Evolutionary conservation across 2,113 vertebrate genomes (phyloP).

Genomic region (Riparia riparia): DNA sequence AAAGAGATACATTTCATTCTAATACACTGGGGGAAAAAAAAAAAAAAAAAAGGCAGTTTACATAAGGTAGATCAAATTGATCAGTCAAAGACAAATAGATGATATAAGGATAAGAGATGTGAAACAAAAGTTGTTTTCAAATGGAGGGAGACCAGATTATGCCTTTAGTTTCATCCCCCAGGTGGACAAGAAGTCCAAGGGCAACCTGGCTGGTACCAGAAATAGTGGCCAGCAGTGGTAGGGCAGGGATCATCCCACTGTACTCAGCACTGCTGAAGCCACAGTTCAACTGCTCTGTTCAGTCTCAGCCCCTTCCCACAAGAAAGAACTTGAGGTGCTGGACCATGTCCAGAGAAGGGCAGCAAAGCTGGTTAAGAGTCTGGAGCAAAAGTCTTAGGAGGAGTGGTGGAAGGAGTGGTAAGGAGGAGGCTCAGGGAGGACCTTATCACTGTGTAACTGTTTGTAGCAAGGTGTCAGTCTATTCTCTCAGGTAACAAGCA

Average conservation of each 20-base stretch:
- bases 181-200: background rate
- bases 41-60: background rate
- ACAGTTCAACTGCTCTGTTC: background rate
- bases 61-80: background rate
- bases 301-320: background rate
- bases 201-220: background rate
- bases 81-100: background rate
- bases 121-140: background rate
- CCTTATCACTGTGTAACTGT: background rate
- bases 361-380: background rate
- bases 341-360: background rate
- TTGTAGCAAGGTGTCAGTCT: rapidly evolving
- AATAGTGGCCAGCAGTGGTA: background rate
- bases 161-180: background rate
- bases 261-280: background rate
- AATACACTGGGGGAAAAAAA: background rate
- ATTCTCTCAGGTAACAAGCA: background rate
- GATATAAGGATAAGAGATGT: background rate
- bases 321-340: background rate
- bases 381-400: background rate
- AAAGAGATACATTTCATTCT: background rate
- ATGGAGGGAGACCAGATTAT: background rate
- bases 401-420: rapidly evolving
- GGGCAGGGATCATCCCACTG: rapidly evolving
- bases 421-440: background rate